Percentiles rank a stretch among this genome's conserved stretches.
Conservation (phyloP, 2,797 vertebrate genomes). For the Anguilla pacifica region DNA sequence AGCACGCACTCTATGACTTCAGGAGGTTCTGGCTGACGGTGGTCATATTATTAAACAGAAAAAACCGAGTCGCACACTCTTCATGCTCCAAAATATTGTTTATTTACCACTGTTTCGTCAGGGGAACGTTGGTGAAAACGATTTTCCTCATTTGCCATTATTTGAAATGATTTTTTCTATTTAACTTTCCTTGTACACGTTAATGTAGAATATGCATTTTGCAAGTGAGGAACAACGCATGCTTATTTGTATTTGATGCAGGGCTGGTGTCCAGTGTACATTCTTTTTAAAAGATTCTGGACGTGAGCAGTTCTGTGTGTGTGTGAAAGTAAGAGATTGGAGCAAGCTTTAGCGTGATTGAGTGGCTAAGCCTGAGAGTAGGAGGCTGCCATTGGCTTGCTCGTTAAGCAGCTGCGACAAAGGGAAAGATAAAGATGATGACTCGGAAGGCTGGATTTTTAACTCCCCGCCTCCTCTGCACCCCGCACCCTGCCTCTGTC, state of each 20-base stretch:
- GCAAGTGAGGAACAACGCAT: neutral
- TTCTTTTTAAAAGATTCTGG: neutral
- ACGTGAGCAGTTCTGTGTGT: neutral
- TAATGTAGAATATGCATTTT: neutral
- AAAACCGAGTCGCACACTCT: no score
- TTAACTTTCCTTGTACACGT: neutral
- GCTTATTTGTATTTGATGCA: neutral
- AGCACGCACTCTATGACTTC: no score
- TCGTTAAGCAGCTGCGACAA: slow-evolving; percentile 9
- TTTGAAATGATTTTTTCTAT: neutral
- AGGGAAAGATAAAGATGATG: neutral
- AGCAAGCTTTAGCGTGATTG: neutral
- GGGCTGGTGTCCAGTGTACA: neutral
- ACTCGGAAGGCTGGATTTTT: neutral
- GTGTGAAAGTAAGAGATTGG: neutral
- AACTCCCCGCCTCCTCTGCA: neutral
- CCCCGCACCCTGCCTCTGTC: neutral
- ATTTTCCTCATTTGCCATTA: neutral
- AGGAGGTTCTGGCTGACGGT: no score
- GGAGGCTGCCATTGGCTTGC: neutral
- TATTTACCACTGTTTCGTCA: no score
- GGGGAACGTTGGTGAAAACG: neutral
- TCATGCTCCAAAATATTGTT: no score
- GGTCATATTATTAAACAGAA: no score
- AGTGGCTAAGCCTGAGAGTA: neutral